Evolutionary conservation across 2,797 vertebrate species (phyloP), one percentile per base, ranked within the genome.

Genomic region (Crenuchus spilurus): DNA sequence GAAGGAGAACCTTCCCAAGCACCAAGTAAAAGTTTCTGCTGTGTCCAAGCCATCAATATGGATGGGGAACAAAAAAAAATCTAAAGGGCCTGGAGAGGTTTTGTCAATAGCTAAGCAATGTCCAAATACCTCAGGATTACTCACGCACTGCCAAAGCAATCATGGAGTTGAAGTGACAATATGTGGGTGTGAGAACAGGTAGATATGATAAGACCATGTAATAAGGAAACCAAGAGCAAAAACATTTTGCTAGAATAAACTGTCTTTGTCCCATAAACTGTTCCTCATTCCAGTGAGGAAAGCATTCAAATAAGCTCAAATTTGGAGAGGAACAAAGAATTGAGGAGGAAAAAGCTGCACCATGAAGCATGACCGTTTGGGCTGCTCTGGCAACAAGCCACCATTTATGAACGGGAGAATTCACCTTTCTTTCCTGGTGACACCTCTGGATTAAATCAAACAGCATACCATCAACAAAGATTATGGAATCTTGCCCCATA

Each of bases 311-410:
- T 28, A 11, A 31, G 52, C 52, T 31, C 26, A 31, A 31, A 18
- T 9, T 13, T 16, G 7, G 30, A 57, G 30, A n/a, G 44, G 11
- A 11, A 52, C 18, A 77, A 13, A 14, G 24, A 28, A 28, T 14
- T 13, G 6, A 20, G 3, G 22, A 22, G 42, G 77, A 76, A 11
- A 51, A 18, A 57, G 14, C 62, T 62, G 58, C 68, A 14, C 41
- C 2, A 16, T 52, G n/a, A 77, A 33, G 63, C 44, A 41, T 72
- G 63, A 42, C 51, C 1, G 26, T 66, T 82, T 63, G 48, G 35
- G 64, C 65, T 70, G 57, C 60, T 61, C 37, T 67, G 61, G 69
- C 69, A 73, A 75, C 65, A 70, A 73, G 69, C 69, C 44, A 61
- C 44, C 61, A 33, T 75, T 78, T 66, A 80, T 31, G 22, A 66